Evolutionary conservation across 2,888 invertebrate genomes (phyloP).

Genomic region (Tinea trinotella): DNA sequence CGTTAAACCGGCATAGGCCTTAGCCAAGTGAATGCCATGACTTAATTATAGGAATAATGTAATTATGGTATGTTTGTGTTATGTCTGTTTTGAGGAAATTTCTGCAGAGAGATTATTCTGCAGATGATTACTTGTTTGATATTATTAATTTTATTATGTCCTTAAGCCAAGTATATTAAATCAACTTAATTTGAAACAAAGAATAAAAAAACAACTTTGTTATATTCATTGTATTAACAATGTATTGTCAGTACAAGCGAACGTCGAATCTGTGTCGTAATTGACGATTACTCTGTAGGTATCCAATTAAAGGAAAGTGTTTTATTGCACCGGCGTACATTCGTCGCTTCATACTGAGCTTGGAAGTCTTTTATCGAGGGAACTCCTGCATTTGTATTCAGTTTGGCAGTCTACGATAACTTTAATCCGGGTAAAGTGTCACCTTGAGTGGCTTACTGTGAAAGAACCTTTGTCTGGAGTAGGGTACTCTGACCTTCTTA

Average conservation of each 20-base stretch:
- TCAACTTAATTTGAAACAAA: too few relatives aligned
- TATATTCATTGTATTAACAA: neutral
- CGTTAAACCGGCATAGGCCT: too few relatives aligned
- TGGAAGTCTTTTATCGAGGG: constrained; percentile 19
- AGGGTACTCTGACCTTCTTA: constrained; percentile 57
- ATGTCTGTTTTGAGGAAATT: too few relatives aligned
- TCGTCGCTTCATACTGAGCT: constrained; percentile 4
- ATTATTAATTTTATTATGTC: too few relatives aligned
- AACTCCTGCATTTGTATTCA: constrained; percentile 63
- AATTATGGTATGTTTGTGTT: too few relatives aligned
- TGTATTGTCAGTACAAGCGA: neutral
- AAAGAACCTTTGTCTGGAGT: constrained; percentile 64
- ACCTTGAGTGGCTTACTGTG: constrained; percentile 65
- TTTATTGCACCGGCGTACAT: neutral
- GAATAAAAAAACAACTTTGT: neutral
- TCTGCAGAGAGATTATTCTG: too few relatives aligned
- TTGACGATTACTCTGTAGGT: neutral
- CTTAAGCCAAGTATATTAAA: neutral
- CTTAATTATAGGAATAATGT: too few relatives aligned
- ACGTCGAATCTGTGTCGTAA: neutral
- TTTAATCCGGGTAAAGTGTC: constrained; percentile 70
- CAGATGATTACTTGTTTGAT: too few relatives aligned
- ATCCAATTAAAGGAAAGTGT: neutral
- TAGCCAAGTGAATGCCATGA: too few relatives aligned
- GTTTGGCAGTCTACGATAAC: constrained; percentile 67